A percentile compares a stretch with the other conserved stretches of the same genome.
Evolutionary conservation across 2,888 invertebrate species (phyloP).

Genomic region (Amphipoea oculea): DNA sequence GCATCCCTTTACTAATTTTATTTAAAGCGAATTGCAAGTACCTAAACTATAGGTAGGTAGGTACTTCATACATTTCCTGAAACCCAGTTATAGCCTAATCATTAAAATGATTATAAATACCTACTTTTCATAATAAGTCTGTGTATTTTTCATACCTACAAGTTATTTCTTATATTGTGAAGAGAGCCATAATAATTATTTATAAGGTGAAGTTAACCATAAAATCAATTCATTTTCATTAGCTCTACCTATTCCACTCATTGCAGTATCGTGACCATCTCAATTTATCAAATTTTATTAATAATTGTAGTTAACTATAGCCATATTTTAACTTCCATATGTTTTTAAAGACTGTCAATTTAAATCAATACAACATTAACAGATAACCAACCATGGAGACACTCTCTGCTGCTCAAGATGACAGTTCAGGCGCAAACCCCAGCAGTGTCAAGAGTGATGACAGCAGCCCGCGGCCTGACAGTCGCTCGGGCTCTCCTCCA

Average conservation of each 20-base stretch:
- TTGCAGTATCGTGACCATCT: background rate
- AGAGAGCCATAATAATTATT: background rate
- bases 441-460: conserved; percentile 88
- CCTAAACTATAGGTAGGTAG: background rate
- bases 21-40: conserved; percentile 27
- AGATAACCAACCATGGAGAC: conserved; percentile 78
- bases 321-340: background rate
- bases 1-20: background rate
- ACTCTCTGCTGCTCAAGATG: conserved; percentile 77
- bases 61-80: conserved; percentile 10
- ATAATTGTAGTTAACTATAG: background rate
- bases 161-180: background rate
- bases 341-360: background rate
- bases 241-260: background rate
- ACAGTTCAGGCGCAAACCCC: conserved; percentile 83
- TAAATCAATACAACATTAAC: conserved; percentile 27
- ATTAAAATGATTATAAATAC: background rate
- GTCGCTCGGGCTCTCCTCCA: conserved; percentile 92
- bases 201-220: background rate
- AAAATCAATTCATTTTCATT: background rate
- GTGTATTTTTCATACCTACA: background rate
- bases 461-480: conserved; percentile 84
- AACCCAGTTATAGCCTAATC: background rate
- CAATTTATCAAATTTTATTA: background rate
- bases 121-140: background rate